These are phyloP conservation scores for Mirza zaza DNA, from an alignment of 2,113 vertebrate species.

Conservation along the genomic window DNA sequence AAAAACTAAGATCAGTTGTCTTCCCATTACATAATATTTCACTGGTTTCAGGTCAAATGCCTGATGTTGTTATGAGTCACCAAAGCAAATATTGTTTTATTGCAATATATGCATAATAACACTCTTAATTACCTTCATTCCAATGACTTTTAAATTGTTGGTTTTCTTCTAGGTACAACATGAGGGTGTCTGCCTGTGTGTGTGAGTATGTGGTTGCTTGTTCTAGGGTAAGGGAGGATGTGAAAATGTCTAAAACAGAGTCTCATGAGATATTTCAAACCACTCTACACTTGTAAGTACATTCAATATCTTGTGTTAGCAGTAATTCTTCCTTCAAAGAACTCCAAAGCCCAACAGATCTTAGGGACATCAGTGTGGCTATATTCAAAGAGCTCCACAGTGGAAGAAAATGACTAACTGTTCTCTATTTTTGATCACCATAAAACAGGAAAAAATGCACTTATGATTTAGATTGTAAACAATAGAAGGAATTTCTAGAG, in stretches of 20 bases:
- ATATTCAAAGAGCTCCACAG: neutral
- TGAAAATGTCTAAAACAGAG: neutral
- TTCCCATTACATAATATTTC: constrained; percentile 66
- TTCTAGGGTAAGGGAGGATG: neutral
- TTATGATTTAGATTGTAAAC: neutral
- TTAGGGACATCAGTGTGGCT: neutral
- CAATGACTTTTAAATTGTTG: constrained; percentile 51
- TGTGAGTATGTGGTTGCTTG: neutral
- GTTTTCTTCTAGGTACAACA: neutral
- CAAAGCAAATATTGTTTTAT: constrained; percentile 67
- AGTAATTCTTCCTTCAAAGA: constrained; percentile 10
- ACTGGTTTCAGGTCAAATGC: constrained; percentile 73
- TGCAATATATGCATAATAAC: constrained; percentile 43
- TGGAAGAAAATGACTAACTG: neutral
- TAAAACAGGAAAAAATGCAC: neutral
- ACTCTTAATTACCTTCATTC: constrained; percentile 61
- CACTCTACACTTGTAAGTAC: neutral
- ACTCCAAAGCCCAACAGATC: neutral
- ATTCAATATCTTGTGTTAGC: neutral
- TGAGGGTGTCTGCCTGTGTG: neutral
- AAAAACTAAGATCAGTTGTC: constrained; percentile 77
- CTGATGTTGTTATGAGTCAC: constrained; percentile 66
- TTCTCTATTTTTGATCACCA: neutral
- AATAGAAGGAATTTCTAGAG: neutral
- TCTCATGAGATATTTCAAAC: neutral